Conservation (phyloP, 35 echinoderm and acorn worm species). For the Lytechinus pictus region DNA sequence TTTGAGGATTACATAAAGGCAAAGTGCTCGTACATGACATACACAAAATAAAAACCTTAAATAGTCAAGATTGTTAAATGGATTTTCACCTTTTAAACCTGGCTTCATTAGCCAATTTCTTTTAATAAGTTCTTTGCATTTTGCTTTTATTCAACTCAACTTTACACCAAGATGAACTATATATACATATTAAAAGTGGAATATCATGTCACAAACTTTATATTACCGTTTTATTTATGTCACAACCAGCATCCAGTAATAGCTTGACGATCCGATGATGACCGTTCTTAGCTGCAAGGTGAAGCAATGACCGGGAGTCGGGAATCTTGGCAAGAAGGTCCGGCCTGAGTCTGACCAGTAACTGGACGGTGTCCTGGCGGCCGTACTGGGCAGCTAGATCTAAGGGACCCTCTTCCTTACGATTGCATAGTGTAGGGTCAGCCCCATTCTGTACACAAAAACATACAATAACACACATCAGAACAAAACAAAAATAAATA, state of each 20-base stretch:
- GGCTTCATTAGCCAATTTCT: too few species aligned
- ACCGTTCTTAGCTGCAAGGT: slow-evolving; percentile 91
- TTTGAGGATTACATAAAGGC: too few species aligned
- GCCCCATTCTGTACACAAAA: slow-evolving; percentile 69
- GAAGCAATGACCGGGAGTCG: slow-evolving; percentile 72
- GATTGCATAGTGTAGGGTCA: slow-evolving; percentile 79
- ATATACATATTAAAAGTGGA: too few species aligned
- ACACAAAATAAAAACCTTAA: too few species aligned
- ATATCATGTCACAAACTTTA: too few species aligned
- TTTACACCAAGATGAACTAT: too few species aligned
- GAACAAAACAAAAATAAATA: background rate
- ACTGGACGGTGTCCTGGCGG: slow-evolving; percentile 75
- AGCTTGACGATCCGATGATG: slow-evolving; percentile 82
- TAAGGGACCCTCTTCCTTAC: slow-evolving; percentile 87
- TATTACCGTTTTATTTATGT: slow-evolving; percentile 93
- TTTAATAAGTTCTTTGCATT: too few species aligned
- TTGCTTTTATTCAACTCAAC: too few species aligned
- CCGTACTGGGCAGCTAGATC: slow-evolving; percentile 94
- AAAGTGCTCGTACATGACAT: too few species aligned
- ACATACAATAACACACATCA: background rate
- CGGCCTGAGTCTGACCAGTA: slow-evolving; percentile 67
- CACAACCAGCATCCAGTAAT: slow-evolving; percentile 78
- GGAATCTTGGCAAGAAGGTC: slow-evolving; percentile 72
- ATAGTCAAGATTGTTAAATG: too few species aligned
- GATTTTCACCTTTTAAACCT: too few species aligned